Conservation (phyloP, 2,797 vertebrate genomes). For the Melanotaenia maccullochi region DNA sequence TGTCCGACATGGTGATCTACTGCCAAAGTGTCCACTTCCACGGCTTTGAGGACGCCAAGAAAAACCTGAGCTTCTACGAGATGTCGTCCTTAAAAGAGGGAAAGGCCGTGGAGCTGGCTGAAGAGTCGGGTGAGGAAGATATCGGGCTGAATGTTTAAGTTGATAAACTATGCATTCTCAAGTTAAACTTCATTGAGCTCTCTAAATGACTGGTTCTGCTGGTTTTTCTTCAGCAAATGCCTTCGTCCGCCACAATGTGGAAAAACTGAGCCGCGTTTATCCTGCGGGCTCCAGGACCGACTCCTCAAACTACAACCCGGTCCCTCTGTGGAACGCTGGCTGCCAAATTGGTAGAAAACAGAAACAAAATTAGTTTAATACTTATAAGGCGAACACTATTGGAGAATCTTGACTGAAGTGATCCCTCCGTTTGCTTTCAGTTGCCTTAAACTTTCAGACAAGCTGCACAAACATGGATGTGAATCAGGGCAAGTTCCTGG, state of each 20-base stretch:
- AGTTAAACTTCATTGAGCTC: not conserved
- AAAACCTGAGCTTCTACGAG: slow-evolving; percentile 89
- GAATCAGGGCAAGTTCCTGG: slow-evolving; percentile 91
- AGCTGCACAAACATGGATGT: slow-evolving; percentile 89
- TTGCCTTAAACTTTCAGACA: slow-evolving; percentile 98
- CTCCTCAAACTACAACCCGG: slow-evolving; percentile 94
- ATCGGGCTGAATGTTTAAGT: not conserved
- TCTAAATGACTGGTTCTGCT: not conserved
- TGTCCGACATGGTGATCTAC: slow-evolving; percentile 94
- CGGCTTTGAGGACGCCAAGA: slow-evolving; percentile 84
- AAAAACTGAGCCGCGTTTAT: slow-evolving; percentile 93
- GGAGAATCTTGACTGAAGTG: no score
- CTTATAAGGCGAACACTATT: not conserved
- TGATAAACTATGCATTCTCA: no score
- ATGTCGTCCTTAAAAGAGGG: slow-evolving; percentile 93
- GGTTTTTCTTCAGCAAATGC: slow-evolving; percentile 76
- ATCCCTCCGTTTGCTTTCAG: slow-evolving; percentile 66
- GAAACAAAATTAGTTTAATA: not conserved
- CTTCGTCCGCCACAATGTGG: slow-evolving; percentile 87
- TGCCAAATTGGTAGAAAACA: slow-evolving; percentile 83
- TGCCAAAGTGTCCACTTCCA: slow-evolving; percentile 93
- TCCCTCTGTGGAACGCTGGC: slow-evolving; percentile 93
- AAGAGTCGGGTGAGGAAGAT: slow-evolving; percentile 85
- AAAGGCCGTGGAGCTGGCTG: slow-evolving; percentile 86
- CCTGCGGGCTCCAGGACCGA: slow-evolving; percentile 90